Evolutionary conservation across 2,888 invertebrate genomes (phyloP).

Genomic region (Teleiodes luculella): DNA sequence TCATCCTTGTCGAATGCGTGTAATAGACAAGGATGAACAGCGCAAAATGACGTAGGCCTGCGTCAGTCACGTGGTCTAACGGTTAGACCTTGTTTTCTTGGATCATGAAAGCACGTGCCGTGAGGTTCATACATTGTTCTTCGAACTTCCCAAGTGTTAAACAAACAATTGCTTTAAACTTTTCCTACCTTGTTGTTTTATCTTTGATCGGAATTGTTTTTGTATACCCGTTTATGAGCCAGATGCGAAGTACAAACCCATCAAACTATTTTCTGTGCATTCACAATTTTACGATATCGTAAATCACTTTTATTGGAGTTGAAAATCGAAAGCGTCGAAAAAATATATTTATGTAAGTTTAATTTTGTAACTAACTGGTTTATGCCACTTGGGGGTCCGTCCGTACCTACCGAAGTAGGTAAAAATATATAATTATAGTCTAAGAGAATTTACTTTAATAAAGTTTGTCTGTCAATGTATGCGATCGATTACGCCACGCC

Average conservation of each 20-base stretch:
- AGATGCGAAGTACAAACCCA: constrained; percentile 1
- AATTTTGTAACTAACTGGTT: too few relatives aligned
- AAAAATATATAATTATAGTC: too few relatives aligned
- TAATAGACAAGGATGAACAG: too few relatives aligned
- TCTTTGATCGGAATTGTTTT: background rate
- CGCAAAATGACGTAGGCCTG: too few relatives aligned
- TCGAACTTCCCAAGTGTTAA: background rate
- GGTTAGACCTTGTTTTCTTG: too few relatives aligned
- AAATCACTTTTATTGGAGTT: background rate
- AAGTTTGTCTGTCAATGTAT: too few relatives aligned
- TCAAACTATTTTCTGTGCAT: background rate
- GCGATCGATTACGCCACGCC: too few relatives aligned
- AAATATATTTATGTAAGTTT: background rate
- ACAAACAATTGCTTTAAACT: background rate
- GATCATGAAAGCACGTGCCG: too few relatives aligned
- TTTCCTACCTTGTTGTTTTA: background rate
- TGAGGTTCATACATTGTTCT: background rate
- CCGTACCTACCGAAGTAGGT: too few relatives aligned
- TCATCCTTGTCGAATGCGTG: too few relatives aligned
- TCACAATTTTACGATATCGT: background rate
- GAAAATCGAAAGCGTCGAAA: background rate
- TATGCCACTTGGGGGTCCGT: background rate
- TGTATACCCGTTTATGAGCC: constrained; percentile 1
- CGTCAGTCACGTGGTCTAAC: too few relatives aligned
- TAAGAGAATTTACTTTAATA: too few relatives aligned